Evolutionary conservation across 2,888 invertebrate species (phyloP).

Genomic region (Tenthredo distinguenda): DNA sequence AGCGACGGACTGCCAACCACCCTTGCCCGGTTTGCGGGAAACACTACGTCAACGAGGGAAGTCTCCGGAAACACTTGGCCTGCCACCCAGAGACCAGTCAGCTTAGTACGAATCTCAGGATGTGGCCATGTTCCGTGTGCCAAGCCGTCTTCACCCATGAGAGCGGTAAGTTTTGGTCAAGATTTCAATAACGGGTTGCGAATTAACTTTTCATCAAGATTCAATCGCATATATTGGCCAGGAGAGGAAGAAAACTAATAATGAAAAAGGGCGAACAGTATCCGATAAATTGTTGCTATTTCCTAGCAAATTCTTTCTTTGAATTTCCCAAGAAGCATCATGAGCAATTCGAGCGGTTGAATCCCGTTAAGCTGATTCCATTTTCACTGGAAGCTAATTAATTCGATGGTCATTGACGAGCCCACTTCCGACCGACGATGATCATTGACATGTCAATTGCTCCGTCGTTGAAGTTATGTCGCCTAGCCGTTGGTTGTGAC

Average conservation of each 20-base stretch:
- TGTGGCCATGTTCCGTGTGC: constrained; percentile 98
- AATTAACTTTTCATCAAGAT: not conserved
- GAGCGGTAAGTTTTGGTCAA: constrained; percentile 86
- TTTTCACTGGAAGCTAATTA: constrained; percentile 15
- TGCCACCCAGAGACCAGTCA: constrained; percentile 96
- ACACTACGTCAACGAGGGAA: constrained; percentile 97
- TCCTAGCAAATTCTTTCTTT: not conserved
- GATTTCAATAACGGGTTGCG: not conserved
- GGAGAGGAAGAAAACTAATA: not conserved
- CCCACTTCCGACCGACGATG: not conserved
- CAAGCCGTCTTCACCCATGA: constrained; percentile 97
- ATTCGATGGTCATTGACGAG: constrained; percentile 25
- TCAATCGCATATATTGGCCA: not conserved
- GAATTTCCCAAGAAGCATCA: not conserved
- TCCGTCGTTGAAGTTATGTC: not conserved
- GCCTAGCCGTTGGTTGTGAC: not conserved
- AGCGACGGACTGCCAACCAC: constrained; percentile 96
- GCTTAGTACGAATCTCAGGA: constrained; percentile 91
- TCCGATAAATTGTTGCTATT: not conserved
- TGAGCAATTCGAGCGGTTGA: not conserved
- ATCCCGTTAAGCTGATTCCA: not conserved
- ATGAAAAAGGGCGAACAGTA: not conserved
- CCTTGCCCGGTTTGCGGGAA: constrained; percentile 97
- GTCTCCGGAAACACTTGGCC: constrained; percentile 94
- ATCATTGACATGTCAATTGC: constrained; percentile 9